Percentiles rank a stretch among this genome's conserved stretches.
Conservation (phyloP, 2,113 vertebrate species). For the Typhlomys cinereus region DNA sequence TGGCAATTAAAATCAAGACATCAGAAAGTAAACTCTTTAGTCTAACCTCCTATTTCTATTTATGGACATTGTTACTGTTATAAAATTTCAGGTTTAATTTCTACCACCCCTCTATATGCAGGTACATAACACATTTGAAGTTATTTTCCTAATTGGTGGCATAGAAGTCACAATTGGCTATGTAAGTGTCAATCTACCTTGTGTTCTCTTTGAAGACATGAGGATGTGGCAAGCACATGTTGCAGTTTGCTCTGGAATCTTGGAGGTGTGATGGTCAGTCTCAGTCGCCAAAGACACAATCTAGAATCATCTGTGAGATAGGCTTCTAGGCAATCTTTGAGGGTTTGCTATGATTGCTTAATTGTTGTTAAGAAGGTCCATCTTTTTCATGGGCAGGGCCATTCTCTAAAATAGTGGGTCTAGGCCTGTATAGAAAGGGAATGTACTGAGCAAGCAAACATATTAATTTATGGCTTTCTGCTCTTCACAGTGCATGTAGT, state of each 20-base stretch:
- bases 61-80: background rate
- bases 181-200: background rate
- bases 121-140: background rate
- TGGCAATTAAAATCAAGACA: slow-evolving; percentile 1
- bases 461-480: too few relatives aligned
- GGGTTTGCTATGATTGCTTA: too few relatives aligned
- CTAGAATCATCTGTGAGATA: too few relatives aligned
- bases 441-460: too few relatives aligned
- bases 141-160: background rate
- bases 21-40: slow-evolving; percentile 1
- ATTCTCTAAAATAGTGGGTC: too few relatives aligned
- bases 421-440: too few relatives aligned
- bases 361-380: too few relatives aligned
- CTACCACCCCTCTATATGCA: background rate
- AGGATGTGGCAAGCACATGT: background rate
- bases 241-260: background rate
- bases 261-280: rapidly evolving
- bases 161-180: background rate
- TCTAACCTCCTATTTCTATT: background rate
- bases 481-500: too few relatives aligned
- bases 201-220: background rate
- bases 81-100: background rate
- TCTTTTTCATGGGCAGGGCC: too few relatives aligned
- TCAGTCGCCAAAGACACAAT: rapidly evolving
- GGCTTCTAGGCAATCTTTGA: too few relatives aligned